Percentiles rank a stretch among this genome's conserved stretches.
Evolutionary conservation across 2,888 invertebrate genomes (phyloP).

Genomic region (Plagodis dolabraria): DNA sequence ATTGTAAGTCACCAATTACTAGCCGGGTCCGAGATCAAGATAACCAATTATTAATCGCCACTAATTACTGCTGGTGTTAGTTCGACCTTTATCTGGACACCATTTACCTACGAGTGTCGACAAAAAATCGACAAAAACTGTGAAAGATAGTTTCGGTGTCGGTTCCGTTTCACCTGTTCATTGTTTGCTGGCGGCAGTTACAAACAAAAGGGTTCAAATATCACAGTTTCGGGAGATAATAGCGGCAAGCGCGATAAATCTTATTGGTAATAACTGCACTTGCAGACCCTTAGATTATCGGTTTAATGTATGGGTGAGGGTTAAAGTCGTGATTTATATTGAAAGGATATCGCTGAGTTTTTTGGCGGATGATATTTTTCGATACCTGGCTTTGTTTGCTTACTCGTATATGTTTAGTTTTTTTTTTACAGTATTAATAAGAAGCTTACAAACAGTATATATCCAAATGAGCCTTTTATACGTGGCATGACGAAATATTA

Average conservation of each 20-base stretch:
- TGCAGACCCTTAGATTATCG: slow-evolving; percentile 71
- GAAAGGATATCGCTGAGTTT: slow-evolving; percentile 46
- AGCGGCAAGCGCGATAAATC: slow-evolving; percentile 74
- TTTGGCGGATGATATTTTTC: slow-evolving; percentile 32
- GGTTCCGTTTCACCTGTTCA: slow-evolving; percentile 77
- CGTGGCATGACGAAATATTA: too few species aligned
- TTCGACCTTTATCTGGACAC: slow-evolving; percentile 82
- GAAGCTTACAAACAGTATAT: too few species aligned
- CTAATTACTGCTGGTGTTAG: slow-evolving; percentile 85
- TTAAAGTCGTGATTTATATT: slow-evolving; percentile 71
- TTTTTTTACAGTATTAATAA: not conserved
- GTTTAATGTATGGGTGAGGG: slow-evolving; percentile 65
- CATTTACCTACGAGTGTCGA: slow-evolving; percentile 66
- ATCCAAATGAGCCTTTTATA: too few species aligned
- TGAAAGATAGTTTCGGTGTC: slow-evolving; percentile 71
- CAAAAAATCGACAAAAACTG: slow-evolving; percentile 78
- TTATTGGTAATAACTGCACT: slow-evolving; percentile 79
- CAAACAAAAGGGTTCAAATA: slow-evolving; percentile 81
- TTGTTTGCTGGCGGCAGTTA: slow-evolving; percentile 77
- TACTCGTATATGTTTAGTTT: slow-evolving; percentile 12
- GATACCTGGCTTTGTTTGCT: slow-evolving; percentile 26
- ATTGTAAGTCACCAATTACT: slow-evolving; percentile 67
- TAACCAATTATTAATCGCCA: slow-evolving; percentile 83
- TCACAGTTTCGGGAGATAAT: slow-evolving; percentile 81
- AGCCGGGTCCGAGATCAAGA: slow-evolving; percentile 74